These are phyloP conservation scores for Luffia ferchaultella DNA, from an alignment of 2,888 invertebrate species.

Conservation along the genomic window DNA sequence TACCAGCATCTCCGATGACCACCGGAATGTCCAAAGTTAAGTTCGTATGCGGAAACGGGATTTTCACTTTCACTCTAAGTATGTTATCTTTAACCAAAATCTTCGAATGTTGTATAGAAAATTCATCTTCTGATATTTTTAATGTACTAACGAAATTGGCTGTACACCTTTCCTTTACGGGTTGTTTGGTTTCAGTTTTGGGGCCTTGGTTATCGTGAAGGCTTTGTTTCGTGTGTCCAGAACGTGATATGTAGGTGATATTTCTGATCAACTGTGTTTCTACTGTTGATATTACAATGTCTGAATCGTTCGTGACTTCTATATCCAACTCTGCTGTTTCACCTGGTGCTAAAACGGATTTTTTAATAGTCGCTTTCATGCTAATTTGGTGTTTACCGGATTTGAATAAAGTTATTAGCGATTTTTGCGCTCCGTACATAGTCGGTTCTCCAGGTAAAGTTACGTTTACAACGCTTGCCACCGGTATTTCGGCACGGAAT, in stretches of 20 bases:
- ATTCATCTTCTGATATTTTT: slow-evolving; percentile 6
- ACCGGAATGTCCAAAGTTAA: slow-evolving; percentile 6
- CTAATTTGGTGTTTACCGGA: slow-evolving; percentile 19
- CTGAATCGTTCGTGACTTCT: slow-evolving; percentile 6
- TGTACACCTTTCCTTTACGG: neutral
- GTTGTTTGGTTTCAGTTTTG: neutral
- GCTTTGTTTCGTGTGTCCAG: slow-evolving; percentile 1
- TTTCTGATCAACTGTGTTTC: slow-evolving; percentile 3
- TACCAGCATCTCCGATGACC: slow-evolving; percentile 8
- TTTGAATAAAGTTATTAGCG: slow-evolving; percentile 21
- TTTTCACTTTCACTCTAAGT: slow-evolving; percentile 3
- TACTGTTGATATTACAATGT: slow-evolving; percentile 2
- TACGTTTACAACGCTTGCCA: slow-evolving; percentile 21
- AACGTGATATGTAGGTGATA: slow-evolving; percentile 5
- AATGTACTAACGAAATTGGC: slow-evolving; percentile 2
- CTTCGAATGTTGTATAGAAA: slow-evolving; percentile 9
- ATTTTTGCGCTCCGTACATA: slow-evolving; percentile 22
- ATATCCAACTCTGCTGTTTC: slow-evolving; percentile 7
- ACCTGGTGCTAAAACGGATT: slow-evolving; percentile 8
- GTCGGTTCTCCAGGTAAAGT: slow-evolving; percentile 17
- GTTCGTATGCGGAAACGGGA: slow-evolving; percentile 9
- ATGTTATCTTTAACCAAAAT: slow-evolving; percentile 7
- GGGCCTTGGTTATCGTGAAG: neutral
- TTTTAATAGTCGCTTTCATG: slow-evolving; percentile 3
- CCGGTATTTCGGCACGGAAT: slow-evolving; percentile 22